Evolutionary conservation across 92 coral and sea anemone genomes (phyloP).

Genomic region (Epizoanthus fatuus): DNA sequence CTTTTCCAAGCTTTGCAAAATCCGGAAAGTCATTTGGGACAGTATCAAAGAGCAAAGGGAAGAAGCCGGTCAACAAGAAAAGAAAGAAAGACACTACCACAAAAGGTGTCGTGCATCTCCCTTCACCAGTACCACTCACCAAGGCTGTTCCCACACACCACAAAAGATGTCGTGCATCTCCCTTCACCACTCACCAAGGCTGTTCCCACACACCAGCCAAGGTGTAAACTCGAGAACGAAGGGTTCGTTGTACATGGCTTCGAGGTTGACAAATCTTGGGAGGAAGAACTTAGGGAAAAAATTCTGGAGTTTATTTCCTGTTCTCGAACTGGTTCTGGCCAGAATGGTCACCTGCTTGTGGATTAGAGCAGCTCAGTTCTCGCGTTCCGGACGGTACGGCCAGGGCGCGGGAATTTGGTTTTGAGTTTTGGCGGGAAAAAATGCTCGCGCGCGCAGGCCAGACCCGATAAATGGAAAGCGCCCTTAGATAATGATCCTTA

Average conservation of each 20-base stretch:
- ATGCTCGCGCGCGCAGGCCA: too few relatives aligned
- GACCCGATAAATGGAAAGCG: too few relatives aligned
- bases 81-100: slow-evolving; percentile 51
- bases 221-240: slow-evolving; percentile 57
- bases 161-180: slow-evolving; percentile 66
- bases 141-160: slow-evolving; percentile 69
- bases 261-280: slow-evolving; percentile 56
- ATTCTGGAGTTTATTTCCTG: slow-evolving; percentile 55
- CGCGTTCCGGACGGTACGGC: too few relatives aligned
- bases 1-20: slow-evolving; percentile 64
- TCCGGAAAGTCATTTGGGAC: slow-evolving; percentile 42
- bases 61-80: slow-evolving; percentile 58
- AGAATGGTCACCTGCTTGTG: too few relatives aligned
- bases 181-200: slow-evolving; percentile 56
- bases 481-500: too few relatives aligned
- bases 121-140: slow-evolving; percentile 55
- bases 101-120: slow-evolving; percentile 66
- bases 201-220: slow-evolving; percentile 70
- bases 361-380: neutral
- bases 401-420: too few relatives aligned
- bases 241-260: slow-evolving; percentile 64
- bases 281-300: slow-evolving; percentile 50
- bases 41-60: slow-evolving; percentile 34
- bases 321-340: too few relatives aligned
- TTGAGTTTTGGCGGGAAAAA: too few relatives aligned